Evolutionary conservation across 1,140 invertebrate species (phyloP), one percentile per base, ranked within the genome.

Genomic region (Sinella curviseta): DNA sequence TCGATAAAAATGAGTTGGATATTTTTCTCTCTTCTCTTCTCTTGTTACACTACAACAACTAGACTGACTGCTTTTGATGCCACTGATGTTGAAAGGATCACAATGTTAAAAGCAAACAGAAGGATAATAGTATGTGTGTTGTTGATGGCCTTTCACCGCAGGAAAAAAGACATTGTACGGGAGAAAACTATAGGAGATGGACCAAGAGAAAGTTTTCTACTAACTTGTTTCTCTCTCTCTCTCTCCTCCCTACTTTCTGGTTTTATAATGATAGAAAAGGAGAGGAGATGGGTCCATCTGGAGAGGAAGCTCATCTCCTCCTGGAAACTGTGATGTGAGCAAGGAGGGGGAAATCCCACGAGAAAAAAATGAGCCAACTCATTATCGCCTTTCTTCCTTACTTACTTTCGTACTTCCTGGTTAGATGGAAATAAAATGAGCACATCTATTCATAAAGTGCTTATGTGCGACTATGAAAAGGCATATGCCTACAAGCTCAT

Each of bases 31-130:
- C 24, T 60, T 14, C n/a, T n/a, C n/a, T n/a, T n/a, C n/a, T n/a
- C n/a, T n/a, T n/a, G n/a, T n/a, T n/a, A n/a, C n/a, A n/a, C n/a
- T n/a, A n/a, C n/a, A n/a, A n/a, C n/a, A n/a, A n/a, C n/a, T n/a
- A n/a, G n/a, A n/a, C n/a, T n/a, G n/a, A n/a, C n/a, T n/a, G n/a
- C n/a, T n/a, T n/a, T n/a, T n/a, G n/a, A n/a, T n/a, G n/a, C n/a
- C n/a, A n/a, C n/a, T n/a, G n/a, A n/a, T n/a, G n/a, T 24, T 60
- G 55, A 60, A 60, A 60, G 24, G 55, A 60, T 60, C 55, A 60
- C 55, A 60, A 60, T 60, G 24, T 60, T 60, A 60, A 60, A 48
- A 48, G 39, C 39, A 48, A 48, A 48, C n/a, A n/a, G n/a, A 48
- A 48, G 39, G 39, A 48, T 48, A 48, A 60, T 60, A 60, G 55